phyloP scores from a whole-genome alignment of 2,113 vertebrate species.

The Laterallus jamaicensis region DNA sequence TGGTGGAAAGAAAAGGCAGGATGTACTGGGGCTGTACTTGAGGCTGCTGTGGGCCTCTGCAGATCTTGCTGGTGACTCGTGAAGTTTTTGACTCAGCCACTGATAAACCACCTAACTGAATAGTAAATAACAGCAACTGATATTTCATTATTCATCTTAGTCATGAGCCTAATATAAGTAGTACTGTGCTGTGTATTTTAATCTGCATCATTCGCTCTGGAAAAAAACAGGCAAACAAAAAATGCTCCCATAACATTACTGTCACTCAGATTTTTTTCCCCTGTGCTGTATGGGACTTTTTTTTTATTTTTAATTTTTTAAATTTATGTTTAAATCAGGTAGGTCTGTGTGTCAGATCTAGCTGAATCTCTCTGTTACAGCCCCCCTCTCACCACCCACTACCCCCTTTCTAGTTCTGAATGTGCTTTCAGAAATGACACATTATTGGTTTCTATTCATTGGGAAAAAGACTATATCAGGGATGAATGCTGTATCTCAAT shows the following conservation, averaged over 20 bases:
- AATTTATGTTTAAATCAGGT: not conserved
- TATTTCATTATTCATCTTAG: not conserved
- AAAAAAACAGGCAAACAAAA: not conserved
- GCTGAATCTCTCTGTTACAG: not conserved
- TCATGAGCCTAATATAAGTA: not conserved
- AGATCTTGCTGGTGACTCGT: not conserved
- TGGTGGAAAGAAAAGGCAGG: not conserved
- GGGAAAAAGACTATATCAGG: not conserved
- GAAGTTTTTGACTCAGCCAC: not conserved
- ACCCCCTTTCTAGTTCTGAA: not conserved
- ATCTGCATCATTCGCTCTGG: not conserved
- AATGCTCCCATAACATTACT: too few species aligned
- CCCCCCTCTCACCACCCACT: accelerated
- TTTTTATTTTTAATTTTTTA: not conserved
- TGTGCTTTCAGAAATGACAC: not conserved
- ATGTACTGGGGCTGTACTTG: not conserved
- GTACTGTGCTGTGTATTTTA: not conserved
- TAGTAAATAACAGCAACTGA: not conserved
- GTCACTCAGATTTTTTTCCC: not conserved
- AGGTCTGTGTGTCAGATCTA: not conserved
- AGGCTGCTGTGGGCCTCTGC: not conserved
- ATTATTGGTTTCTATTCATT: not conserved
- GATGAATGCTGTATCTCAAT: not conserved
- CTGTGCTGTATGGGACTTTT: not conserved
- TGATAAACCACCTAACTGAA: not conserved